Percentiles rank a stretch among this genome's conserved stretches.
Evolutionary conservation across 2,888 invertebrate genomes (phyloP).

Genomic region (Silvanus unidentatus): DNA sequence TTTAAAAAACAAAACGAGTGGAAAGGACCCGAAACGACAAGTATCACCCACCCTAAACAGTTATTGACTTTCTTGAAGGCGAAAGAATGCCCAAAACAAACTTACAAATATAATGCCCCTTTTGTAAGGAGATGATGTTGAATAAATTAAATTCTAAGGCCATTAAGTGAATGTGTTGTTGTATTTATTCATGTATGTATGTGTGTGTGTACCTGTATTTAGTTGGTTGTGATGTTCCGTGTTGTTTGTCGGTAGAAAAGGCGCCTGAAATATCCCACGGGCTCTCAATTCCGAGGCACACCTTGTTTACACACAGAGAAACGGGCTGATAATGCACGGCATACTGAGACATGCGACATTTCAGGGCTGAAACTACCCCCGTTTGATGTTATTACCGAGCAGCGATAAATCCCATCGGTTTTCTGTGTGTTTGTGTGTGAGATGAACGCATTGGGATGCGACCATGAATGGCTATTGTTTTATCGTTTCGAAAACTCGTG

Average conservation of each 20-base stretch:
- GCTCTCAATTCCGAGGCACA: neutral
- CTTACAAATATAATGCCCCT: conserved; percentile 7
- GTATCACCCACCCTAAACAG: neutral
- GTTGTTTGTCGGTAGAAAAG: conserved; percentile 8
- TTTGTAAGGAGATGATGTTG: conserved; percentile 5
- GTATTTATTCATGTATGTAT: neutral
- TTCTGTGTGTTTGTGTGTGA: no score
- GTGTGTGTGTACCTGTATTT: conserved; percentile 1
- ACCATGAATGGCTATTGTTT: conserved; percentile 26
- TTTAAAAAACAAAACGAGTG: no score
- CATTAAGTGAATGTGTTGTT: conserved; percentile 2
- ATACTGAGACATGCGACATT: conserved; percentile 12
- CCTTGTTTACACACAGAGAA: no score
- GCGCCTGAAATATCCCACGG: conserved; percentile 29
- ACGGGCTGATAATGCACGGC: no score
- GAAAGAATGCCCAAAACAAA: conserved; percentile 6
- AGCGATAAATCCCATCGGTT: no score
- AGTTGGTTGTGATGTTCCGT: neutral
- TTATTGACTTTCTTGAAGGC: conserved; percentile 3
- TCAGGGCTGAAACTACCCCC: no score
- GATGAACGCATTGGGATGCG: conserved; percentile 13
- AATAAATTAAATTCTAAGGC: conserved; percentile 4
- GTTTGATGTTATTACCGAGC: no score
- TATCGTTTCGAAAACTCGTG: conserved; percentile 20
- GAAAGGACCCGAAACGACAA: no score